Evolutionary conservation across 2,797 vertebrate genomes (phyloP).

Genomic region (Otolemur crassicaudatus): DNA sequence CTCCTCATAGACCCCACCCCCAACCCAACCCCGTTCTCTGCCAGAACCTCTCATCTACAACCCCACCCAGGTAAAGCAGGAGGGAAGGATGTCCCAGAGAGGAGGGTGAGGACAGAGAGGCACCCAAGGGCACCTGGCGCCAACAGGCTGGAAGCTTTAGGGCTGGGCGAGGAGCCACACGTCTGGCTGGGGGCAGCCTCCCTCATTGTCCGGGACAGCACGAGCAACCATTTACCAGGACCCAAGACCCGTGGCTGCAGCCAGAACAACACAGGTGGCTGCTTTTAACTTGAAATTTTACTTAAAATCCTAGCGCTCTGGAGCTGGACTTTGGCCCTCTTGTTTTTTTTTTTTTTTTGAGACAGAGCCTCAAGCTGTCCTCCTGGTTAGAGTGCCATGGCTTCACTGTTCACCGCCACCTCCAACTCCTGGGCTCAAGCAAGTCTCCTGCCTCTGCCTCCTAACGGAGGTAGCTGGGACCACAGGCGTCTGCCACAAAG

Average conservation of each 20-base stretch:
- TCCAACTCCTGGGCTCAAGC: too few relatives aligned
- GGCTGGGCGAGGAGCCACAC: neutral
- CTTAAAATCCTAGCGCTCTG: neutral
- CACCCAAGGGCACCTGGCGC: neutral
- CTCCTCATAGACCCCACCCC: too few relatives aligned
- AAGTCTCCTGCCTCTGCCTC: too few relatives aligned
- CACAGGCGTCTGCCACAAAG: too few relatives aligned
- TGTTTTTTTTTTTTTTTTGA: too few relatives aligned
- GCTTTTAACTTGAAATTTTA: neutral
- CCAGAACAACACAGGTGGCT: neutral
- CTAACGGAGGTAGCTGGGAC: too few relatives aligned
- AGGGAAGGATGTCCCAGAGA: neutral
- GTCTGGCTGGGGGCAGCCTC: fast-evolving
- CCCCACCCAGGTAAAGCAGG: neutral
- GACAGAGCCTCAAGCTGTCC: too few relatives aligned
- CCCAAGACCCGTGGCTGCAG: too few relatives aligned
- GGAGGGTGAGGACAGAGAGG: neutral
- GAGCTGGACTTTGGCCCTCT: neutral
- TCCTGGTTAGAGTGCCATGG: too few relatives aligned
- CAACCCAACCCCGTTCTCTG: too few relatives aligned
- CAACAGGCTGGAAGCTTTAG: neutral
- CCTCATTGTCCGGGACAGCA: fast-evolving
- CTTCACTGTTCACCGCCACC: too few relatives aligned
- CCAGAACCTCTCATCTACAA: too few relatives aligned
- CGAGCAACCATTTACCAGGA: neutral